Conservation (phyloP, 2,113 vertebrate genomes). For the Psittacara wagleri region DNA sequence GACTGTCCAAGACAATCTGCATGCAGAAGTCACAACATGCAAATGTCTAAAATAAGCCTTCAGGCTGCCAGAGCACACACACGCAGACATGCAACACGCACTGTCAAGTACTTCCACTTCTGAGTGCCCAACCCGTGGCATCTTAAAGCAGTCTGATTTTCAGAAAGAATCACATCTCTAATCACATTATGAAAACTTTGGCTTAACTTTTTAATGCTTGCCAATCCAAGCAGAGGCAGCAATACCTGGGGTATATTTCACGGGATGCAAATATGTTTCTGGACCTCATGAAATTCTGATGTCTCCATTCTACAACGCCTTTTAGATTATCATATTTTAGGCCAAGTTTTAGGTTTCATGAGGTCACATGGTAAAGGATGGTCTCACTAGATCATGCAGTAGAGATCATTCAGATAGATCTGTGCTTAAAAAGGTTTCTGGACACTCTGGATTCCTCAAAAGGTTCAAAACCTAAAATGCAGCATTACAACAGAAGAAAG, state of each 20-base stretch:
- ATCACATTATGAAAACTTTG: neutral
- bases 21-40: neutral
- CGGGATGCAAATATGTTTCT: accelerated
- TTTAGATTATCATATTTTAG: neutral
- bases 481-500: neutral
- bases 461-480: neutral
- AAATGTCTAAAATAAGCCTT: neutral
- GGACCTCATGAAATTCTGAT: neutral
- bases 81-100: accelerated
- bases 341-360: neutral
- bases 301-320: neutral
- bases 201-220: neutral
- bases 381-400: accelerated
- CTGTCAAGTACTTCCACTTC: neutral
- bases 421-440: neutral
- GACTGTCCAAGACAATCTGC: neutral
- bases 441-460: neutral
- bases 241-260: neutral
- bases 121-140: neutral
- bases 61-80: neutral
- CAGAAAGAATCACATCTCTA: neutral
- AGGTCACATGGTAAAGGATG: neutral
- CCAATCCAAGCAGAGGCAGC: neutral
- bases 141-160: neutral
- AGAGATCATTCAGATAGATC: neutral